Evolutionary conservation across 1,140 invertebrate species (phyloP).

Genomic region (Melitaea cinxia): DNA sequence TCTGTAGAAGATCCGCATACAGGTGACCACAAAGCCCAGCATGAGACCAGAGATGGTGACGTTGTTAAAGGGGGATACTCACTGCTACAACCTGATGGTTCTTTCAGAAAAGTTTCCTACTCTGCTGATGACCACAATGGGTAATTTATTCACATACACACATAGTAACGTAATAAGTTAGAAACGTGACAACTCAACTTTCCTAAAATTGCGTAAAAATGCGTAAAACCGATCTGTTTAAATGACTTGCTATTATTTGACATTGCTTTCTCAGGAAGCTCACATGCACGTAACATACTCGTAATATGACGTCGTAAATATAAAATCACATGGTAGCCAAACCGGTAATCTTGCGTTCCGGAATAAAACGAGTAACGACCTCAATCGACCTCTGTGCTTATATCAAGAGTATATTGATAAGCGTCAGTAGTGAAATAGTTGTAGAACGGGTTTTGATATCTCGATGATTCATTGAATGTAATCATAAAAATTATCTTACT

Average conservation of each 20-base stretch:
- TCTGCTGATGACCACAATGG: slow-evolving; percentile 70
- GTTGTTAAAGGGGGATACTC: slow-evolving; percentile 84
- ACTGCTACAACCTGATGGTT: slow-evolving; percentile 76
- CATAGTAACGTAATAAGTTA: slow-evolving; percentile 7
- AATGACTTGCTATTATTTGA: slow-evolving; percentile 20
- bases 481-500: slow-evolving; percentile 40
- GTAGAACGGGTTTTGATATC: slow-evolving; percentile 49
- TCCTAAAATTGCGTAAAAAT: slow-evolving; percentile 18
- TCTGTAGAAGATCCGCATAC: slow-evolving; percentile 78
- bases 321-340: slow-evolving; percentile 62
- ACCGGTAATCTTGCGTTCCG: slow-evolving; percentile 56
- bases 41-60: slow-evolving; percentile 81
- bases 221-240: slow-evolving; percentile 18
- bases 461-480: slow-evolving; percentile 37
- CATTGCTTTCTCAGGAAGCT: slow-evolving; percentile 36
- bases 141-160: slow-evolving; percentile 39
- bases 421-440: slow-evolving; percentile 51
- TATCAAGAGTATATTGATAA: slow-evolving; percentile 37
- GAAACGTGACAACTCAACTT: slow-evolving; percentile 9
- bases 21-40: slow-evolving; percentile 79
- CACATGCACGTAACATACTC: slow-evolving; percentile 35
- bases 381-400: slow-evolving; percentile 52
- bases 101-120: slow-evolving; percentile 69
- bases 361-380: slow-evolving; percentile 64
- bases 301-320: slow-evolving; percentile 31